phyloP scores from a whole-genome alignment of 2,797 vertebrate genomes.

The Eulemur mongoz region DNA sequence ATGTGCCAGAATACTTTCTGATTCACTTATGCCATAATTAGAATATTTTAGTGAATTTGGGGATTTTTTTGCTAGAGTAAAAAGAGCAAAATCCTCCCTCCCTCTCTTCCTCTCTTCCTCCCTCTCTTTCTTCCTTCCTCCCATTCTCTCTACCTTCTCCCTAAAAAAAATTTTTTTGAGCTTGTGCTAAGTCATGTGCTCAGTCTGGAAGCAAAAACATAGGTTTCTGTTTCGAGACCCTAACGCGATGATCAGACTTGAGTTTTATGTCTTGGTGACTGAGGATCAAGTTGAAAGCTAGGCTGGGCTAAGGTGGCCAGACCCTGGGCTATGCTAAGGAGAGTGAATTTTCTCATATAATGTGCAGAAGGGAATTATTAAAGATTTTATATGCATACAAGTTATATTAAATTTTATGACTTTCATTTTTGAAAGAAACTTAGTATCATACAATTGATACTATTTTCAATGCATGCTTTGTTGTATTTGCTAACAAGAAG shows the following conservation, averaged over 20 bases:
- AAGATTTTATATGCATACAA: slow-evolving; percentile 24
- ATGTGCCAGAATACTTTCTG: background rate
- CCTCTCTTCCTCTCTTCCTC: background rate
- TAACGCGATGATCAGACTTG: background rate
- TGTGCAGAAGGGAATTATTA: background rate
- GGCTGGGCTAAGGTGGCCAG: background rate
- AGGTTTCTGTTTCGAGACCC: background rate
- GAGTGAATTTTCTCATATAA: background rate
- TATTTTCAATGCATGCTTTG: slow-evolving; percentile 33
- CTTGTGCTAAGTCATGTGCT: background rate
- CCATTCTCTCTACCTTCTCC: background rate
- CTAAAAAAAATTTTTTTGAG: background rate
- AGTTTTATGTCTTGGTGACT: background rate
- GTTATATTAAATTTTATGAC: slow-evolving; percentile 30
- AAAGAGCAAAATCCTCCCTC: background rate
- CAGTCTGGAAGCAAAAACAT: background rate
- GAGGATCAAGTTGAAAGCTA: background rate
- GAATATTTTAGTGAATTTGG: background rate
- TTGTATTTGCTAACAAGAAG: background rate
- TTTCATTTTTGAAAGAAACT: slow-evolving; percentile 35
- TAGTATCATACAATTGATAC: background rate
- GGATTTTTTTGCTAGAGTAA: background rate
- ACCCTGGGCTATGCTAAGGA: background rate
- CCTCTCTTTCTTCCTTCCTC: background rate
- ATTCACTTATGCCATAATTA: background rate